Evolutionary conservation across 2,797 vertebrate species (phyloP).

Genomic region (Liasis olivaceus): DNA sequence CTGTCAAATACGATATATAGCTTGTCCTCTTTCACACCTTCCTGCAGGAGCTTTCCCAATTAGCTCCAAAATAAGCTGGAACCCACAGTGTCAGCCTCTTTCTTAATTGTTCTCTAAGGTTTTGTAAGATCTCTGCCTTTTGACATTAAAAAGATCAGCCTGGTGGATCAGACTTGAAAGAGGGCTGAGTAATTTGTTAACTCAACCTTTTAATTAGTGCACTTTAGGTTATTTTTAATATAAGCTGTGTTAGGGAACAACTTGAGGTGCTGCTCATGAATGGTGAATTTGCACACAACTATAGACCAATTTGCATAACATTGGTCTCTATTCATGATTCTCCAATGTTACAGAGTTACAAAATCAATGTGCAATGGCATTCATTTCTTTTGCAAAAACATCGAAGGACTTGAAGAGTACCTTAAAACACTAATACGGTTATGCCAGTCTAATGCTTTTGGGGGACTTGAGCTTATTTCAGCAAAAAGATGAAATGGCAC

Average conservation of each 20-base stretch:
- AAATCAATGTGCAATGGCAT: constrained; percentile 5
- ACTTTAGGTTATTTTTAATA: constrained; percentile 32
- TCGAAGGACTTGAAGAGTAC: background rate
- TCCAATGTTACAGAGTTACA: background rate
- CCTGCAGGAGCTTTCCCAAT: constrained; percentile 11
- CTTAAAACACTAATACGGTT: background rate
- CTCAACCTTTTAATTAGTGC: constrained; percentile 36
- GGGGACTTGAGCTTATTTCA: background rate
- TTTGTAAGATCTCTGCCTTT: constrained; percentile 21
- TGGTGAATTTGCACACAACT: background rate
- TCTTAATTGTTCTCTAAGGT: constrained; percentile 39
- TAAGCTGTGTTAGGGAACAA: constrained; percentile 13
- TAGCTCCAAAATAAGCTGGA: constrained; percentile 29
- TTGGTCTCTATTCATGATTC: background rate
- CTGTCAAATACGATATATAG: background rate
- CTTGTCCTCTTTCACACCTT: background rate
- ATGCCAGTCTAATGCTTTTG: background rate
- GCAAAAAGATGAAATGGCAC: background rate
- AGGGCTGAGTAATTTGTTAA: constrained; percentile 35
- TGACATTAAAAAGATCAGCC: constrained; percentile 23
- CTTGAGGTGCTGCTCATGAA: constrained; percentile 28
- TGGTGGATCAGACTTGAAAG: constrained; percentile 18
- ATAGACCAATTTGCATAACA: constrained; percentile 9
- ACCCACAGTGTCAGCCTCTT: constrained; percentile 16
- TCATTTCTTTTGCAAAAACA: background rate